phyloP scores from a whole-genome alignment of 2,888 invertebrate genomes.

The Trichogramma evanescens region DNA sequence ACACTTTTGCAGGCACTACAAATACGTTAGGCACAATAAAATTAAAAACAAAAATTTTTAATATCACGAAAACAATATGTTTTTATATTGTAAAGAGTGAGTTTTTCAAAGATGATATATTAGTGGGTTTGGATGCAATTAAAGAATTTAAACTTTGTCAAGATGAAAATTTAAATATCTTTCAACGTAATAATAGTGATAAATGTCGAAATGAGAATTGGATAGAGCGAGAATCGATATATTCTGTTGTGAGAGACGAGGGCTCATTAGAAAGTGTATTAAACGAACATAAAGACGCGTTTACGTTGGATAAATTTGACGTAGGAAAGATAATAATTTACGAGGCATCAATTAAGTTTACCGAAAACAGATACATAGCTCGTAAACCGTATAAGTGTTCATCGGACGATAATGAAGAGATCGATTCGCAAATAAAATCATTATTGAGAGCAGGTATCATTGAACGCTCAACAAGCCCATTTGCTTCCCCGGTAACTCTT shows the following conservation, averaged over 20 bases:
- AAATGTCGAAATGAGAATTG: not conserved
- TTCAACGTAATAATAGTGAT: not conserved
- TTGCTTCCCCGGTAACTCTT: constrained; percentile 28
- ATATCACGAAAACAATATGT: constrained; percentile 3
- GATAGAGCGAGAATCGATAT: not conserved
- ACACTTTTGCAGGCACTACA: constrained; percentile 12
- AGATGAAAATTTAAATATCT: constrained; percentile 20
- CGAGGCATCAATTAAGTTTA: constrained; percentile 19
- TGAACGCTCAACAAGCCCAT: constrained; percentile 27
- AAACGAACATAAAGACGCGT: constrained; percentile 15
- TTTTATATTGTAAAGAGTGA: constrained; percentile 16
- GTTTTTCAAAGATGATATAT: constrained; percentile 14
- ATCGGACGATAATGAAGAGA: constrained; percentile 23
- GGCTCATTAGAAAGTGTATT: not conserved
- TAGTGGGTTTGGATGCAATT: constrained; percentile 19
- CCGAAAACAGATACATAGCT: constrained; percentile 20
- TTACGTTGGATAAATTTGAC: constrained; percentile 21
- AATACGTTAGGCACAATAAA: constrained; percentile 12
- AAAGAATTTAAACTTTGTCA: constrained; percentile 20
- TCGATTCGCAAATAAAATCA: constrained; percentile 22
- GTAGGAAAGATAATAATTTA: constrained; percentile 16
- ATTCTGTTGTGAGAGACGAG: not conserved
- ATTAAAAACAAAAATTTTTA: constrained; percentile 13
- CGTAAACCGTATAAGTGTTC: constrained; percentile 23
- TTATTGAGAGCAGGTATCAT: constrained; percentile 27